Base-by-base conservation (phyloP, 2,797 vertebrate species). In the Myotis pilosus region DNA sequence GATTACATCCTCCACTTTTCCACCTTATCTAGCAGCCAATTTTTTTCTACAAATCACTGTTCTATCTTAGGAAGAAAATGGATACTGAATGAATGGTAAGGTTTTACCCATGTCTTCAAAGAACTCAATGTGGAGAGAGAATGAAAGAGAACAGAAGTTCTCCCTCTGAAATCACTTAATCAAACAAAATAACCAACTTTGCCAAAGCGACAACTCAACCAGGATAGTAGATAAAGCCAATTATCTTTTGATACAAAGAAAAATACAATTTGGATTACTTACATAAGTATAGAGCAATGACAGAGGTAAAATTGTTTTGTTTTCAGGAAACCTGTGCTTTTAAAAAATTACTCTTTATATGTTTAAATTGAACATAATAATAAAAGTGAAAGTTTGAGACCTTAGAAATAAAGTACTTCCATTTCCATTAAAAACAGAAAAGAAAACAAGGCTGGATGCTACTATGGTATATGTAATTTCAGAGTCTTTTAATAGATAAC, bases 11-110 rank as follows among this genome's bases (percentile, higher is more conserved):
- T 93, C 20, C 4, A 36, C 95, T 96, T 94, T 96, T 68, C 69
- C 68, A 97, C 80, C 89, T 96, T 97, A 94, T 87, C 83, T 80
- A 88, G 89, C 66, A 96, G 96, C 84, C 23, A 33, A 64, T 96
- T 98, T 97, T 93, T 93, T 97, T 79, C 91, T 90, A 92, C 71
- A 95, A 97, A 90, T 97, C 38, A 57, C 82, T 94, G 83, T 95
- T 87, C 82, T 81, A 82, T 96, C 76, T 96, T 94, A 95, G 87
- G 78, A 51, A 91, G 89, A 93, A 96, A 84, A 49, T 69, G 51
- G 80, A 87, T 95, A 83, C 60, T 89, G 91, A 91, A 90, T 88
- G 72, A 90, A 92, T 80, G 41, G 95, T 92, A 90, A 90, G 66
- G 90, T 93, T 86, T 90, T 74, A 94, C 80, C 69, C 72, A 83